Evolutionary conservation across 1,140 invertebrate species (phyloP), one percentile per base, ranked within the genome.

Genomic region (Bombus impatiens): DNA sequence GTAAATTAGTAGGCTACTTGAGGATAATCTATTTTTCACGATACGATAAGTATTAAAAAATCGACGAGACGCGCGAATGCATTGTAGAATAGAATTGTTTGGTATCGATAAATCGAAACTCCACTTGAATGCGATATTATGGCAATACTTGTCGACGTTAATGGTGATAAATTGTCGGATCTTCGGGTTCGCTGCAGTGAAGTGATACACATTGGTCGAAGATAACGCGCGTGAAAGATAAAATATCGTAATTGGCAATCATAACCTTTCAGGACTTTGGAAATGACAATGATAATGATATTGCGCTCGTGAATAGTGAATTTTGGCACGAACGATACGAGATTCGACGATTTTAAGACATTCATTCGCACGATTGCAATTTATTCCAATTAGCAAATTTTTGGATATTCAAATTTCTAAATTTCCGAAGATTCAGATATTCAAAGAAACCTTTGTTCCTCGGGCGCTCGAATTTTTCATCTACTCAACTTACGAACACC

Each of bases 221-320:
- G 86, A 89, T 89, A 86, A 78, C 87, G 18, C 67, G 77, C 65
- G 80, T 80, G 77, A 72, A 84, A 84, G 82, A 59, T 85, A 81
- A 88, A 47, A 88, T 74, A 88, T 84, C 72, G 72, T 80, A 87
- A 87, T 82, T 65, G 81, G 22, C 57, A 71, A 53, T 68, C 42
- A 42, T 65, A 85, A 89, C 74, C 2, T 32, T 62, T 78, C 42
- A 40, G 44, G 28, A 40, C 4, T 40, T 88, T 40, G 47, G 25
- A n/a, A 44, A 75, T 13, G 76, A 76, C 79, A 83, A 80, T 82
- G 47, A 53, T 6, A 53, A 53, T 22, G 2, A 5, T 8, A 62
- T 47, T 35, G 53, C 28, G 59, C 53, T 62, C 71, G 68, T 35
- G 35, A 57, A 53, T 79, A 75, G 35, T 68, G 57, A 88, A 88